Evolutionary conservation across 1,140 invertebrate genomes (phyloP), one percentile per base, ranked within the genome.

Genomic region (Scylla paramamosain): DNA sequence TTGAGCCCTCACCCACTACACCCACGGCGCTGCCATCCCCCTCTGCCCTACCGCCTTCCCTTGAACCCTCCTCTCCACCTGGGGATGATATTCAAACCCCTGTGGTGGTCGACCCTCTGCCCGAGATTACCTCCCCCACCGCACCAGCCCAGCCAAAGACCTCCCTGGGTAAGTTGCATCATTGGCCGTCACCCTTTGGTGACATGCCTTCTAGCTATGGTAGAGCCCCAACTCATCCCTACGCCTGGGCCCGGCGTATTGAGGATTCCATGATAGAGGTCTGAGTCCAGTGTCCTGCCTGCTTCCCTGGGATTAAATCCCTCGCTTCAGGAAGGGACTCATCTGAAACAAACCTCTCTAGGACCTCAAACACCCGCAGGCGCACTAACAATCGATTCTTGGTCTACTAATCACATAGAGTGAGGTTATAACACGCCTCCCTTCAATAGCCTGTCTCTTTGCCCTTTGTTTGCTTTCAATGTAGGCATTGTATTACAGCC

Each of bases 1-100:
- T 96, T 29, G 95, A 96, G 82, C 96, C 96, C 10, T 90, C 95
- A 4, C 83, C 94, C 45, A 87, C 84, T 88, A 94, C 91, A 32
- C 77, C 90, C 29, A 86, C 95, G 28, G 93, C 87, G 67, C 20
- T 92, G 67, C 83, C 90, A 20, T 96, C 95, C 77, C 48, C 95
- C 16, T 96, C 96, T 82, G 87, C 88, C 83, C 94, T 90, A 28
- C 89, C 48, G 48, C 67, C 87, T 25, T 93, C 94, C 92, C 59
- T 94, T 14, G 48, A 91, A 89, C 82, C 91, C 29, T 92, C 91
- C 91, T 59, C 96, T 28, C 82, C 94, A 77, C 82, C 91, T 31
- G 86, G 91, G 39, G 52, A n/a, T 67, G 94, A 94, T 83, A 83
- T 87, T 12, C 91, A 95, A 39, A 88, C 84, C 31, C 52, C 93